phyloP scores from a whole-genome alignment of 2,113 vertebrate species.

The Fregata magnificens region DNA sequence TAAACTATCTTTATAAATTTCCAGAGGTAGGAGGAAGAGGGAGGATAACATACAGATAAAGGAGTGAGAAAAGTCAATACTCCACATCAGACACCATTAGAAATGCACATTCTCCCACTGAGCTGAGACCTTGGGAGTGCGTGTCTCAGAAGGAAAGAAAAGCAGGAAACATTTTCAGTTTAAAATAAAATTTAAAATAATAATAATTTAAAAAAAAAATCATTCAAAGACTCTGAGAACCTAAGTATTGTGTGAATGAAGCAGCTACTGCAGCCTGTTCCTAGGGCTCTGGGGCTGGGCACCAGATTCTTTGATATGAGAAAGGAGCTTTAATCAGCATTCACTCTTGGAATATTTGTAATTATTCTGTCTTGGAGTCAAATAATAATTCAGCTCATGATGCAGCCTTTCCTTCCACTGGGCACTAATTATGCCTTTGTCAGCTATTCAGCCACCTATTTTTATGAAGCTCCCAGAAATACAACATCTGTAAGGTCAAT shows the following conservation, averaged over 20 bases:
- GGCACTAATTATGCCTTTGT: background rate
- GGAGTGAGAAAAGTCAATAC: background rate
- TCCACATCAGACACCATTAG: background rate
- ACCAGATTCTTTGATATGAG: background rate
- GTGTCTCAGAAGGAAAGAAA: background rate
- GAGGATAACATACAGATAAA: background rate
- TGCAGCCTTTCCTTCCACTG: background rate
- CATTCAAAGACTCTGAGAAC: background rate
- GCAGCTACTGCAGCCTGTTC: background rate
- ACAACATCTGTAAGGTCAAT: background rate
- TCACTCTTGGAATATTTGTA: background rate
- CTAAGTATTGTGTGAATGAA: background rate
- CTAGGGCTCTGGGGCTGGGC: background rate
- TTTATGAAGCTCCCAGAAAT: background rate
- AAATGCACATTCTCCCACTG: background rate
- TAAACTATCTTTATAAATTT: background rate
- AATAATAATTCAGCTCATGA: background rate
- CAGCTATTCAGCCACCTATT: background rate
- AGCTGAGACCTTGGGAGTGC: background rate
- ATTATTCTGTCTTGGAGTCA: background rate
- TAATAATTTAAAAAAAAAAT: background rate
- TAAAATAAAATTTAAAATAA: background rate
- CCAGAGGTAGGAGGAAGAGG: background rate
- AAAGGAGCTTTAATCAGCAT: background rate
- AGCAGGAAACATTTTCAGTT: background rate